Evolutionary conservation across 2,797 vertebrate species (phyloP).

Genomic region (Halcyon badia): DNA sequence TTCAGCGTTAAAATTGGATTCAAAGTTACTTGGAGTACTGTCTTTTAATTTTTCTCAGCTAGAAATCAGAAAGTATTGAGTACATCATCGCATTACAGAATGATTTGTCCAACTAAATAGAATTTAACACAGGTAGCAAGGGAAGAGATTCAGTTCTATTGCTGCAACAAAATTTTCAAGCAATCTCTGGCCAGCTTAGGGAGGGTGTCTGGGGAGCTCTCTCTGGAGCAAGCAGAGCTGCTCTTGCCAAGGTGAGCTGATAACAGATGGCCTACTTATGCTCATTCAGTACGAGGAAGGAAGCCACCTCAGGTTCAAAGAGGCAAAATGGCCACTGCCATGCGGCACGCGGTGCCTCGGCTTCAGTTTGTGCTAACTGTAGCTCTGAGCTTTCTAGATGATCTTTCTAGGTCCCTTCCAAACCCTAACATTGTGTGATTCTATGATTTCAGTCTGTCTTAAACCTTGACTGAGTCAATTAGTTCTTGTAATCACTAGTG

Average conservation of each 20-base stretch:
- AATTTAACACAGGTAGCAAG: neutral
- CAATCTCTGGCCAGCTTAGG: too few species aligned
- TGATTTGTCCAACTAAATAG: neutral
- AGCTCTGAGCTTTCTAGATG: neutral
- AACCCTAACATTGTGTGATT: too few species aligned
- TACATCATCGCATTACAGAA: neutral
- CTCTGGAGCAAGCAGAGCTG: neutral
- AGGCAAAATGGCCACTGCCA: neutral
- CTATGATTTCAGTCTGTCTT: neutral
- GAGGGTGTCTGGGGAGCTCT: neutral
- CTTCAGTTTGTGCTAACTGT: neutral
- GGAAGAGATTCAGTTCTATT: neutral
- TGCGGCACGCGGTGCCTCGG: neutral
- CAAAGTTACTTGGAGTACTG: neutral
- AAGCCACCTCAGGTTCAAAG: neutral
- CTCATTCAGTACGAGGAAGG: neutral
- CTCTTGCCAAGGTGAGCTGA: neutral
- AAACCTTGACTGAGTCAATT: neutral
- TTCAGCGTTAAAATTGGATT: neutral
- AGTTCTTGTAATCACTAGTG: neutral
- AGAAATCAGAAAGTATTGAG: neutral
- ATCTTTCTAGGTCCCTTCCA: too few species aligned
- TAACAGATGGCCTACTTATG: neutral
- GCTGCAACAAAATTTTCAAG: neutral
- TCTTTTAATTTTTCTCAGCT: neutral